Conservation (phyloP, 2,113 vertebrate species). For the Plestiodon gilberti region DNA sequence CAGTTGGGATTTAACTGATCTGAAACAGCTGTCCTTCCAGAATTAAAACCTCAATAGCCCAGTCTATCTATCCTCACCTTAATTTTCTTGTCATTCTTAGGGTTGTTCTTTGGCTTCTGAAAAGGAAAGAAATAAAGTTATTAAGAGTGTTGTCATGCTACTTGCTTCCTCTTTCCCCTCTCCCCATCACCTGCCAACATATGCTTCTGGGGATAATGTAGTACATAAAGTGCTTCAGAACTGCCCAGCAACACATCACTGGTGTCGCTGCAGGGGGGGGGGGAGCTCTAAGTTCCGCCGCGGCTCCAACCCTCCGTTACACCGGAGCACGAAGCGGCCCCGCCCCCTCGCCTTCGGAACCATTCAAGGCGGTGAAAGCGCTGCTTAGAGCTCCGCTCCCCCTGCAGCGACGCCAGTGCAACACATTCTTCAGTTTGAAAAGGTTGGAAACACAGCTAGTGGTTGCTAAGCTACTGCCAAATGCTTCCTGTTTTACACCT, state of each 20-base stretch:
- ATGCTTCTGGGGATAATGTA: background rate
- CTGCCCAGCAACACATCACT: background rate
- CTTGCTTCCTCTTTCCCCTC: background rate
- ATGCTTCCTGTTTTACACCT: background rate
- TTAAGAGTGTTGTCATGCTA: background rate
- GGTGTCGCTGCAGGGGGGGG: too few species aligned
- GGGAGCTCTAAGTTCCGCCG: too few species aligned
- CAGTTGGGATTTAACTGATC: background rate
- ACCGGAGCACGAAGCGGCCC: too few species aligned
- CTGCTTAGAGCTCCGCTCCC: too few species aligned
- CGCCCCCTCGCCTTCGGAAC: too few species aligned
- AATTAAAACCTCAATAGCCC: too few species aligned
- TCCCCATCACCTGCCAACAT: background rate
- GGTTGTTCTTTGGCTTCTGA: conserved; percentile 50
- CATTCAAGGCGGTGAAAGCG: too few species aligned
- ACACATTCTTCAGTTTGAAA: background rate
- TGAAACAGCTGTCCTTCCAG: background rate
- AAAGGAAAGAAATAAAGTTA: conserved; percentile 25
- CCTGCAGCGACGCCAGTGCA: too few species aligned
- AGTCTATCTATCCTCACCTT: conserved; percentile 47
- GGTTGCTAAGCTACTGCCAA: background rate
- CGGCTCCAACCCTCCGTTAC: too few species aligned
- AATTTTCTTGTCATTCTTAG: conserved; percentile 66
- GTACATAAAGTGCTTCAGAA: background rate
- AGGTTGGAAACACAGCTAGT: background rate